Conservation (phyloP, 2,113 vertebrate genomes). For the Miniopterus natalensis region DNA sequence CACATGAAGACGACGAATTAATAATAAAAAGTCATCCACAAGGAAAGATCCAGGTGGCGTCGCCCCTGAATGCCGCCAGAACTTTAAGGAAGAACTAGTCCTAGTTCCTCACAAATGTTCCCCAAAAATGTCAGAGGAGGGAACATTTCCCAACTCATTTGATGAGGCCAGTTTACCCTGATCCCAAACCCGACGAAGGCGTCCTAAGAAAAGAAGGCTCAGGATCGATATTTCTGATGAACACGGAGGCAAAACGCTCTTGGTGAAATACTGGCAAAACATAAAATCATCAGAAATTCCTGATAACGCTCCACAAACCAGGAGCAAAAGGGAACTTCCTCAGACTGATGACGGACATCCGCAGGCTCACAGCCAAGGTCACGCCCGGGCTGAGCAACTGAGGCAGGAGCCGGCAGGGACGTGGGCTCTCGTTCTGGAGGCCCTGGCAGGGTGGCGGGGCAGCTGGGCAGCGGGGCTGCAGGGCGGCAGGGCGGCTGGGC, state of each 20-base stretch:
- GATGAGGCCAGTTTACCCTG: background rate
- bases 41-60: background rate
- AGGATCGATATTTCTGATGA: background rate
- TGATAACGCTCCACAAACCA: background rate
- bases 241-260: background rate
- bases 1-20: background rate
- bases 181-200: background rate
- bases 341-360: too few relatives aligned
- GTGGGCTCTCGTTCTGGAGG: background rate
- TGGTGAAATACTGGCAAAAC: background rate
- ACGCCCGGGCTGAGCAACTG: background rate
- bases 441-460: background rate
- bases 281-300: background rate
- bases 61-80: too few relatives aligned
- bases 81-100: background rate
- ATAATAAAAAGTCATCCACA: background rate
- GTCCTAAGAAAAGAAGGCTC: background rate
- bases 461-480: background rate
- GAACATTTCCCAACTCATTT: background rate
- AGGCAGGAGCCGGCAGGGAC: background rate
- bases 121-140: background rate
- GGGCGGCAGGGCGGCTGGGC: background rate
- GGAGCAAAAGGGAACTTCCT: background rate
- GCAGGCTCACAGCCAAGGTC: background rate
- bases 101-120: background rate